phyloP scores from a whole-genome alignment of 2,113 vertebrate genomes.

The Eleginops maclovinus region DNA sequence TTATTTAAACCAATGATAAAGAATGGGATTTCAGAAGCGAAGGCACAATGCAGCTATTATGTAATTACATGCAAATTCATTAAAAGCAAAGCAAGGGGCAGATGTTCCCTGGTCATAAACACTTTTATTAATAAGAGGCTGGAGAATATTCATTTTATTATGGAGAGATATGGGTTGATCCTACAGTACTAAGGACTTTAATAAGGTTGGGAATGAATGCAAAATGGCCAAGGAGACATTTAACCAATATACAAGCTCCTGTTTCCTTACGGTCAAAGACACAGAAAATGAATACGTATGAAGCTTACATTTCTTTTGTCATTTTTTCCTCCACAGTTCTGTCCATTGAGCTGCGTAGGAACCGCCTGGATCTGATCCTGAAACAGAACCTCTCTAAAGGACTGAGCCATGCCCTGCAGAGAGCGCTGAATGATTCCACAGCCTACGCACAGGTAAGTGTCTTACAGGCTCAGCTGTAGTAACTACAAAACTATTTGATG shows the following conservation, averaged over 20 bases:
- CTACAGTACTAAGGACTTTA: neutral
- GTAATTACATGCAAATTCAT: conserved; percentile 58
- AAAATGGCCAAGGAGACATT: conserved; percentile 6
- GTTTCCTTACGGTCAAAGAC: neutral
- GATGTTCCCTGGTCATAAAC: conserved; percentile 34
- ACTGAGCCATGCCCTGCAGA: conserved; percentile 89
- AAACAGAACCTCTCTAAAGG: conserved; percentile 90
- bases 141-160: conserved; percentile 17
- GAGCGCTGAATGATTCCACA: conserved; percentile 88
- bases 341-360: conserved; percentile 88
- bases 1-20: conserved; percentile 25
- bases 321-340: conserved; percentile 83
- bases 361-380: conserved; percentile 84
- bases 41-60: conserved; percentile 18
- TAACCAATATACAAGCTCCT: neutral
- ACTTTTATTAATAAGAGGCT: conserved; percentile 18
- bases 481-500: neutral
- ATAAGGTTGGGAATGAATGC: neutral
- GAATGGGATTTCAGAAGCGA: neutral
- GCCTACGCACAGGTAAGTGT: conserved; percentile 86
- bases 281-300: no score
- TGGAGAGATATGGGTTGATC: neutral
- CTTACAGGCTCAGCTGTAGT: neutral
- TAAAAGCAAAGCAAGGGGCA: conserved; percentile 35
- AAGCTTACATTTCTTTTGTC: neutral